Evolutionary conservation across 2,113 vertebrate species (phyloP), one percentile per base, ranked within the genome.

Genomic region (Microtus richardsoni): DNA sequence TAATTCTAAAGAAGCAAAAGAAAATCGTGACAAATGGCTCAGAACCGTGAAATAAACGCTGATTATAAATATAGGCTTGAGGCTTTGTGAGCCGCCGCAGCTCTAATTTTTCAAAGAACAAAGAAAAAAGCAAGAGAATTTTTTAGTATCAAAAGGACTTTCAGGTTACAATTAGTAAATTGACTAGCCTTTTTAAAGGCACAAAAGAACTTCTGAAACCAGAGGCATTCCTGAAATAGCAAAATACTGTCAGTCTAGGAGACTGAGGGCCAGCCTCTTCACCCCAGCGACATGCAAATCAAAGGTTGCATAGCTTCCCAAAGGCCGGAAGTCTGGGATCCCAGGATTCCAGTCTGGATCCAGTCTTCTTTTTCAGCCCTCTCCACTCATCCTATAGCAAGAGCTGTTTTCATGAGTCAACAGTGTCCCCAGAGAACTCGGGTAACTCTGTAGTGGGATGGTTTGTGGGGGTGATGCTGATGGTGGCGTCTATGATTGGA

Each of bases 161-260:
- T 87, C 91, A 30, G 84, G 74, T 97, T 96, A 95, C 95, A 97
- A 96, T 97, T 95, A 98, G 83, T 91, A 96, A 97, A 97, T 91
- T 94, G 83, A 96, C 91, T 93, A 92, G 78, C 62, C 28, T 89
- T 97, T 97, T 87, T 84, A 96, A 96, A 94, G 74, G 96, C 92
- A 87, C 28, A 92, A 92, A 52, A 66, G 82, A 91, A 87, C 92
- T 95, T 95, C 78, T 73, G 92, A 96, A 91, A 93, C 96, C 78
- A 66, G 10, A 68, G 62, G 91, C 60, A 62, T 73, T 82, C 60
- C 8, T 30, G 89, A 74, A 22, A 92, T 70, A 89, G 36, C 49
- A 93, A 21, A 87, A 88, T 30, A 33, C 24, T 0, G 5, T 77
- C 62, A 77, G 82, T 84, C 91, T 62, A 73, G 14, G 39, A 73